A percentile compares a stretch with the other conserved stretches of the same genome.
Conservation (phyloP, 2,888 invertebrate genomes). For the Sisyra terminalis region DNA sequence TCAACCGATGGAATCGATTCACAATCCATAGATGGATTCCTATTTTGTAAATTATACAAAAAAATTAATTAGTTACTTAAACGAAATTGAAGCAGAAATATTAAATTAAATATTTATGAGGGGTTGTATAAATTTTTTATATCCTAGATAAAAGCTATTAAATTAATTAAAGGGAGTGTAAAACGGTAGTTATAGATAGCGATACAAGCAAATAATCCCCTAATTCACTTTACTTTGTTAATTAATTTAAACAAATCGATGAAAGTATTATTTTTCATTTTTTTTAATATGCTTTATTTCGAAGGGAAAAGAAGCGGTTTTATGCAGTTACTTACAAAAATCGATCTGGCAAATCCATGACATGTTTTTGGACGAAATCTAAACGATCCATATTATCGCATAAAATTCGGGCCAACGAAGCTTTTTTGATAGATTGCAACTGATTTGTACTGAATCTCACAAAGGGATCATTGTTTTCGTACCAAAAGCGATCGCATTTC, state of each 20-base stretch:
- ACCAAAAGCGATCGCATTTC: slow-evolving; percentile 55
- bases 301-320: neutral
- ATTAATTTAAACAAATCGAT: too few species aligned
- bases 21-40: slow-evolving; percentile 42
- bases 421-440: slow-evolving; percentile 43
- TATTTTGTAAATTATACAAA: slow-evolving; percentile 29
- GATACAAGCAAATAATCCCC: too few species aligned
- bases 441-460: slow-evolving; percentile 28
- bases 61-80: slow-evolving; percentile 9
- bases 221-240: too few species aligned
- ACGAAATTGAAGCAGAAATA: too few species aligned
- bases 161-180: neutral
- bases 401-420: slow-evolving; percentile 39
- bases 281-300: neutral
- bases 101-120: neutral
- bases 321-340: slow-evolving; percentile 26
- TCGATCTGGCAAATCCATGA: slow-evolving; percentile 35
- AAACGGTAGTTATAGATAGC: too few species aligned
- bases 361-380: slow-evolving; percentile 31
- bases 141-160: neutral
- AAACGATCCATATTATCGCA: slow-evolving; percentile 50
- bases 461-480: slow-evolving; percentile 27
- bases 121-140: neutral
- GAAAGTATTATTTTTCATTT: neutral
- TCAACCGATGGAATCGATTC: slow-evolving; percentile 36